Conservation (phyloP, 2,113 vertebrate genomes). For the Symphodus melops region DNA sequence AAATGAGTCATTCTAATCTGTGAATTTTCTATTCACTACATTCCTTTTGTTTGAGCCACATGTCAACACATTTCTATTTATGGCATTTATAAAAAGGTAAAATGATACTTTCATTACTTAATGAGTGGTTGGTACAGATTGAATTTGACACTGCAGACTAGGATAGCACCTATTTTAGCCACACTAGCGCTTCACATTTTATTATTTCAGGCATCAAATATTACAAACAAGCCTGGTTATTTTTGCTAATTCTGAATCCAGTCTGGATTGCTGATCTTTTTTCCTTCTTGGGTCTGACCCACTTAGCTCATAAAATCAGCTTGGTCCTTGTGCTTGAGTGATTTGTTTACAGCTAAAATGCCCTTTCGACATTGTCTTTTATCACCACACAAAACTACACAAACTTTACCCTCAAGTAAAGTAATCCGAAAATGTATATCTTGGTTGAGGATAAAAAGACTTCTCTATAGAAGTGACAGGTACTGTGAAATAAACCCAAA, state of each 20-base stretch:
- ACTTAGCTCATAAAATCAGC: conserved; percentile 68
- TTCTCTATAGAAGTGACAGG: conserved; percentile 15
- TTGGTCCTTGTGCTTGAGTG: conserved; percentile 62
- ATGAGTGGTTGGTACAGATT: conserved; percentile 9
- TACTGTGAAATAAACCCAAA: conserved; percentile 58
- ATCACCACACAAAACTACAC: conserved; percentile 57
- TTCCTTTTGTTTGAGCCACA: conserved; percentile 21
- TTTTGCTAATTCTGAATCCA: conserved; percentile 35
- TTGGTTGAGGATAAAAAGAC: conserved; percentile 25
- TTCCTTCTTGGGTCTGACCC: conserved; percentile 51
- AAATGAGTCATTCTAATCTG: conserved; percentile 22
- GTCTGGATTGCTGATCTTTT: conserved; percentile 45
- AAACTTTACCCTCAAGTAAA: conserved; percentile 47
- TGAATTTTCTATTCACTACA: not conserved
- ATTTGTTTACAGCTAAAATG: conserved; percentile 69
- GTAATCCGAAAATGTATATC: conserved; percentile 55
- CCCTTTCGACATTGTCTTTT: conserved; percentile 65
- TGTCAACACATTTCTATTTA: conserved; percentile 11
- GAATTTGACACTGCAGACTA: too few relatives aligned
- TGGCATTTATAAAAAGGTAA: conserved; percentile 13
- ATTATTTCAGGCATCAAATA: not conserved
- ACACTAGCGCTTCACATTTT: conserved; percentile 24
- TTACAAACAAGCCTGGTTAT: conserved; percentile 25
- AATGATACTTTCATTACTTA: not conserved
- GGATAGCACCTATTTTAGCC: not conserved